Evolutionary conservation across 30 jellyfish, hydroid and myxozoan species (phyloP), one percentile per base, ranked within the genome.

Genomic region (Catostylus mosaicus): DNA sequence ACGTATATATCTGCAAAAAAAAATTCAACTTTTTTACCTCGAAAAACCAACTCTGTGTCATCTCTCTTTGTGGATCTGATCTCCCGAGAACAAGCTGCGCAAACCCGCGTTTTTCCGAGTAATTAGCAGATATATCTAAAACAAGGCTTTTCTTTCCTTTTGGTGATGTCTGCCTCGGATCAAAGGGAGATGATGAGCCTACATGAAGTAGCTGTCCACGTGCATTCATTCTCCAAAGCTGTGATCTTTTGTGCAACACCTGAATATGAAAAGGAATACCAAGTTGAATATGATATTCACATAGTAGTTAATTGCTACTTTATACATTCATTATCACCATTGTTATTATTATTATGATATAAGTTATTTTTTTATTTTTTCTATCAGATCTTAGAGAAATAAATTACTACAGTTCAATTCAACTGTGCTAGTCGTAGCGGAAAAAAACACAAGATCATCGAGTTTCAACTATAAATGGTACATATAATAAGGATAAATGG

Each of bases 191-290:
- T 19, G 96, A 80, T 18, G 99, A 87, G 20, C 95, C 97, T 33
- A 94, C 96, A 74, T 94, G 99, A 26, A 78, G 88, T 22, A 94
- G 82, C 62, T 78, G 86, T 27, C 99, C 99, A 5, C 67, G 87
- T 33, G 96, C 92, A 16, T 82, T 86, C 99, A 94, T 94, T n/a
- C 99, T 47, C 99, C 99, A 94, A 75, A 94, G 71, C 81, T 94
- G 99, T 1, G 96, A 82, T 30, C 96, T 82, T 51, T 78, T 88
- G 80, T 88, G 97, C 30, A 89, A 89, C 20, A 68, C 87, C 96
- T 88, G 31, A 29, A 8, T 10, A 20, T 36, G 30, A n/a, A 27
- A 60, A 37, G 20, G 27, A 12, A 67, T n/a, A n/a, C n/a, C n/a
- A n/a, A n/a, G n/a, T n/a, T n/a, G n/a, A 2, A 20, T 3, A 32